These are phyloP conservation scores for Cotesia congregata DNA, from an alignment of 2,888 invertebrate species.

Conservation along the genomic window DNA sequence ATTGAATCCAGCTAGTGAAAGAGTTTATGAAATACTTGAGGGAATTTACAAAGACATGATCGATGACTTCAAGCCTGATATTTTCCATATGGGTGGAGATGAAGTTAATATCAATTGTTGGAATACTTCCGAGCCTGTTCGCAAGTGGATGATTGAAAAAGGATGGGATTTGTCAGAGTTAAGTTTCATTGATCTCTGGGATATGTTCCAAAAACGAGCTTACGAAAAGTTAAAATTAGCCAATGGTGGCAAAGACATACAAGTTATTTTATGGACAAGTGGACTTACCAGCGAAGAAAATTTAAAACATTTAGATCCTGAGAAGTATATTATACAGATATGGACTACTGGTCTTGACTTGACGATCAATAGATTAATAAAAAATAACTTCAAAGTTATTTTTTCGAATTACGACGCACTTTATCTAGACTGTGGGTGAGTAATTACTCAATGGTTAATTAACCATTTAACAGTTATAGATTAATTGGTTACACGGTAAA, in stretches of 20 bases:
- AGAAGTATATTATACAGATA: conserved; percentile 86
- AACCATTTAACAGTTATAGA: not conserved
- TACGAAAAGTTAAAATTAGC: conserved; percentile 74
- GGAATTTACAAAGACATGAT: conserved; percentile 85
- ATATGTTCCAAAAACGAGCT: conserved; percentile 79
- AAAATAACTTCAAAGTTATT: conserved; percentile 82
- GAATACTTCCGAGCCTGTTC: conserved; percentile 80
- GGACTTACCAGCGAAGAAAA: conserved; percentile 79
- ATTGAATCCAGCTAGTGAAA: conserved; percentile 81
- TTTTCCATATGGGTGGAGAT: conserved; percentile 93
- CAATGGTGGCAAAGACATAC: conserved; percentile 73
- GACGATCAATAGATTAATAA: conserved; percentile 77
- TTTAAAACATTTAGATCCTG: conserved; percentile 79
- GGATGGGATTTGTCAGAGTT: conserved; percentile 75
- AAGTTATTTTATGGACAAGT: conserved; percentile 86
- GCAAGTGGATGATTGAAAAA: conserved; percentile 77
- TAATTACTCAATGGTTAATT: no score
- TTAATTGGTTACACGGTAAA: conserved; percentile 2
- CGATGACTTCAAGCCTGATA: conserved; percentile 78
- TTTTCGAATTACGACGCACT: conserved; percentile 90
- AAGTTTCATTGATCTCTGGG: conserved; percentile 64
- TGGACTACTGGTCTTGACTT: conserved; percentile 82
- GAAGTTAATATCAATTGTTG: conserved; percentile 82
- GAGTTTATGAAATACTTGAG: conserved; percentile 78
- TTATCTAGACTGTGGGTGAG: conserved; percentile 86